Conservation (phyloP, 2,113 vertebrate species). For the Rutilus rutilus region DNA sequence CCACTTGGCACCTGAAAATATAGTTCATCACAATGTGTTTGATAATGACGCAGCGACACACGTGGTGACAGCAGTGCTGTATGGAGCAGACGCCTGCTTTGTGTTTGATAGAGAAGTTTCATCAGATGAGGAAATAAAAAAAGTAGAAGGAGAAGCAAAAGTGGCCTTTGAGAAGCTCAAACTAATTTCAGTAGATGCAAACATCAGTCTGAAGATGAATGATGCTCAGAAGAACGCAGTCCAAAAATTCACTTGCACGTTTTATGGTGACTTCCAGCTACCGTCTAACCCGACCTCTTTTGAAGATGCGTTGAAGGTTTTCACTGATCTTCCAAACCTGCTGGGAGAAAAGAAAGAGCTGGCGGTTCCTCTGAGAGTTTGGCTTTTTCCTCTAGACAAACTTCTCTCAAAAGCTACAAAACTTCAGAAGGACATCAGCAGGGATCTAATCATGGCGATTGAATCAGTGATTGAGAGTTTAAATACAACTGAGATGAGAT, state of each 20-base stretch:
- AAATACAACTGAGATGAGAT: background rate
- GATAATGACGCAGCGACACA: slow-evolving; percentile 33
- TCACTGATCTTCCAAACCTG: background rate
- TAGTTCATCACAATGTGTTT: background rate
- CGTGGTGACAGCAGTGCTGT: slow-evolving; percentile 43
- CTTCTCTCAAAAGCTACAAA: background rate
- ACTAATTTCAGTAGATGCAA: background rate
- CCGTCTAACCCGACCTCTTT: background rate
- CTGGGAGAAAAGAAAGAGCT: background rate
- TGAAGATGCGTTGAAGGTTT: background rate
- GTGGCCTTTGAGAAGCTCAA: background rate
- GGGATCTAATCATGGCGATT: too few relatives aligned
- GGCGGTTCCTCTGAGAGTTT: background rate
- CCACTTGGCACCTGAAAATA: background rate
- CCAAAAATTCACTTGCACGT: slow-evolving; percentile 39
- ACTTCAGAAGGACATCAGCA: too few relatives aligned
- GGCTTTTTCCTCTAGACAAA: background rate
- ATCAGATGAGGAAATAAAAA: background rate
- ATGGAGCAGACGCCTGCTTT: slow-evolving; percentile 47
- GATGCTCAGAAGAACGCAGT: background rate
- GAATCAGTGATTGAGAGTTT: background rate
- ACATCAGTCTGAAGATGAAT: background rate
- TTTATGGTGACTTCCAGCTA: slow-evolving; percentile 22
- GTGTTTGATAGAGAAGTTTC: slow-evolving; percentile 44
- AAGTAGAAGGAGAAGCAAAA: slow-evolving; percentile 26